Conservation (phyloP, 2,888 invertebrate species). For the Toxonevra muliebris region DNA sequence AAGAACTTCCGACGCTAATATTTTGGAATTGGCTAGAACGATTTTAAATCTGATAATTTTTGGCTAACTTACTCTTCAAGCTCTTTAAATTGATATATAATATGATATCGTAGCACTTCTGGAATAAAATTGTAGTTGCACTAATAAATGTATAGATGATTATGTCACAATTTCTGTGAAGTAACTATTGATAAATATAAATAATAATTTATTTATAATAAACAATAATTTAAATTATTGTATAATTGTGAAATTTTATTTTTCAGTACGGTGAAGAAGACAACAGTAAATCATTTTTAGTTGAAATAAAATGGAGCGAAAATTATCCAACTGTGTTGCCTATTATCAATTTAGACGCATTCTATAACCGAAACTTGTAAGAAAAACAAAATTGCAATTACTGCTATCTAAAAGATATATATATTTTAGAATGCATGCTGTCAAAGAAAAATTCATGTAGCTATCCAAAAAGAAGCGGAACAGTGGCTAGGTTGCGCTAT, state of each 20-base stretch:
- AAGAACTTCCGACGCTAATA: too few relatives aligned
- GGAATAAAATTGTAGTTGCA: too few relatives aligned
- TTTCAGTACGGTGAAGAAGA: conserved; percentile 84
- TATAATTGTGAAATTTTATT: conserved; percentile 5
- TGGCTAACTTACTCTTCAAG: too few relatives aligned
- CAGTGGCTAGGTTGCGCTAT: conserved; percentile 90
- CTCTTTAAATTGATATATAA: too few relatives aligned
- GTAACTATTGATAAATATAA: conserved; percentile 64
- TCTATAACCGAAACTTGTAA: conserved; percentile 94
- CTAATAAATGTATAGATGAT: too few relatives aligned
- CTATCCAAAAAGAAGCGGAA: conserved; percentile 76
- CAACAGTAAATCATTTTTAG: conserved; percentile 79
- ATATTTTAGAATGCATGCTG: conserved; percentile 70
- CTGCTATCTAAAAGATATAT: neutral
- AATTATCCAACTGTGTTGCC: conserved; percentile 88
- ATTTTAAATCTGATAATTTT: too few relatives aligned
- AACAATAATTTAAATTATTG: neutral
- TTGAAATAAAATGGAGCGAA: conserved; percentile 88
- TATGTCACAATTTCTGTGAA: too few relatives aligned
- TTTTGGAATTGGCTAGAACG: too few relatives aligned
- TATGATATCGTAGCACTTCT: too few relatives aligned
- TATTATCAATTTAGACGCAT: conserved; percentile 84
- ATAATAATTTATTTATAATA: conserved; percentile 64
- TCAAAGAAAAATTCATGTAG: conserved; percentile 75
- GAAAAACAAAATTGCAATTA: conserved; percentile 63